These are phyloP conservation scores for Caenorhabditis macrosperma DNA, from an alignment of 2,888 invertebrate genomes.

Conservation along the genomic window DNA sequence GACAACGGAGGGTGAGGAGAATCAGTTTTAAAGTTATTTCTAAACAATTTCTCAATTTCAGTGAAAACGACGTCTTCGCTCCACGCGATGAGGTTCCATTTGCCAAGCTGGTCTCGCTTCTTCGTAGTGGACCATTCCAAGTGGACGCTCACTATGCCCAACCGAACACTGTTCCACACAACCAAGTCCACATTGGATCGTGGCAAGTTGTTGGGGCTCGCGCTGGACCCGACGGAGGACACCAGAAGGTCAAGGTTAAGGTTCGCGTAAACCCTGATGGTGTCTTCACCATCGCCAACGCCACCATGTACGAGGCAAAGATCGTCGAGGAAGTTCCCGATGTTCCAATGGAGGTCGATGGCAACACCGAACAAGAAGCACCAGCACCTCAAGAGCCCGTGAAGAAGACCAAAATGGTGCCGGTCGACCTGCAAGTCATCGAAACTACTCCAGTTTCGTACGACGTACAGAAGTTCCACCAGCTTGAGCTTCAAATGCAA, in stretches of 20 bases:
- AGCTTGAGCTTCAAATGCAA: slow-evolving; percentile 83
- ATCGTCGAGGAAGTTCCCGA: slow-evolving; percentile 67
- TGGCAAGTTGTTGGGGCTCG: slow-evolving; percentile 84
- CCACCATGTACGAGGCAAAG: slow-evolving; percentile 84
- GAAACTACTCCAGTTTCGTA: slow-evolving; percentile 86
- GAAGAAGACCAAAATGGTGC: slow-evolving; percentile 89
- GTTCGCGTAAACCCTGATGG: slow-evolving; percentile 93
- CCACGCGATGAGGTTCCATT: slow-evolving; percentile 91
- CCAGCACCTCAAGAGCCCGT: slow-evolving; percentile 57
- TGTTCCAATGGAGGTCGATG: slow-evolving; percentile 66
- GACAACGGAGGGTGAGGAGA: slow-evolving; percentile 85
- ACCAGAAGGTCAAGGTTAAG: slow-evolving; percentile 91
- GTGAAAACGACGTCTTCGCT: slow-evolving; percentile 32
- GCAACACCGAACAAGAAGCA: slow-evolving; percentile 82
- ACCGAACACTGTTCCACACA: slow-evolving; percentile 85
- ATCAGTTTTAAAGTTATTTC: not conserved
- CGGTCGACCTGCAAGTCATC: slow-evolving; percentile 90
- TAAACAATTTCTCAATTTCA: slow-evolving; percentile 27
- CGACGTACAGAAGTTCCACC: slow-evolving; percentile 85
- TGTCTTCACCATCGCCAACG: slow-evolving; percentile 90
- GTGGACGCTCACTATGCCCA: slow-evolving; percentile 90
- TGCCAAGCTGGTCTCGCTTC: slow-evolving; percentile 94
- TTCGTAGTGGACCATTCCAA: slow-evolving; percentile 90
- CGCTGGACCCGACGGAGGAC: slow-evolving; percentile 90
- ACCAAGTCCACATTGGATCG: slow-evolving; percentile 83